Percentiles rank a stretch among this genome's conserved stretches.
These are phyloP conservation scores for Gastrophryne carolinensis DNA, from an alignment of 2,797 vertebrate genomes.

Conservation along the genomic window DNA sequence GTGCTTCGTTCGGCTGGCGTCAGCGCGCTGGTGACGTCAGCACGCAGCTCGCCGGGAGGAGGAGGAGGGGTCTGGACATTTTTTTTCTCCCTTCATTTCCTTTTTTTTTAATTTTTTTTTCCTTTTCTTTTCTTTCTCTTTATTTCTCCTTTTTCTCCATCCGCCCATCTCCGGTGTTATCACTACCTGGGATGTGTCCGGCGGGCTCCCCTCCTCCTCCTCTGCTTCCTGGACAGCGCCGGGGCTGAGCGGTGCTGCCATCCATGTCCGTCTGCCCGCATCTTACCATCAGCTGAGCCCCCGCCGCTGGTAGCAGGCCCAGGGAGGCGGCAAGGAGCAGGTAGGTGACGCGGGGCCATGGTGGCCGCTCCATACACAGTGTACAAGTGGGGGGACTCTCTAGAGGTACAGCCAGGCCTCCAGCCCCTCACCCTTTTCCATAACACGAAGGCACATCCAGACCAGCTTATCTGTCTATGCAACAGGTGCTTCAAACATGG, in stretches of 20 bases:
- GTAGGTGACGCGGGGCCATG: no score
- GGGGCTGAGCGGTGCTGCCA: conserved; percentile 38
- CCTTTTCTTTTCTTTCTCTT: conserved; percentile 12
- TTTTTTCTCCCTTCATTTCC: conserved; percentile 41
- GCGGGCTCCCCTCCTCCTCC: conserved; percentile 35
- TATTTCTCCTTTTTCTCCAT: conserved; percentile 20
- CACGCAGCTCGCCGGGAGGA: conserved; percentile 40
- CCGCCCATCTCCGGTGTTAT: conserved; percentile 28
- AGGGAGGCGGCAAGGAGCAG: conserved; percentile 7
- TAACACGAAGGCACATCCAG: no score
- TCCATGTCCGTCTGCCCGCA: conserved; percentile 38
- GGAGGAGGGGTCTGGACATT: conserved; percentile 49
- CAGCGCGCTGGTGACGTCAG: conserved; percentile 18
- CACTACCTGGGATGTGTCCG: conserved; percentile 17
- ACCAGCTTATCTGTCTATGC: no score
- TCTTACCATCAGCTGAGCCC: conserved; percentile 24
- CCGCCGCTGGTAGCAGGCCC: not conserved
- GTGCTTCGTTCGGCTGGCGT: conserved; percentile 5
- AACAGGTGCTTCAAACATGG: no score
- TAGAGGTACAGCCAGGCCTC: no score
- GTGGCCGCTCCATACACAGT: no score
- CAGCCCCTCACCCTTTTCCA: no score
- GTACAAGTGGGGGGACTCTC: no score
- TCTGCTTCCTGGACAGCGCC: conserved; percentile 26
- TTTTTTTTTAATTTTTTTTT: conserved; percentile 22